phyloP scores from a whole-genome alignment of 2,113 vertebrate genomes.

The Apteryx mantelli region DNA sequence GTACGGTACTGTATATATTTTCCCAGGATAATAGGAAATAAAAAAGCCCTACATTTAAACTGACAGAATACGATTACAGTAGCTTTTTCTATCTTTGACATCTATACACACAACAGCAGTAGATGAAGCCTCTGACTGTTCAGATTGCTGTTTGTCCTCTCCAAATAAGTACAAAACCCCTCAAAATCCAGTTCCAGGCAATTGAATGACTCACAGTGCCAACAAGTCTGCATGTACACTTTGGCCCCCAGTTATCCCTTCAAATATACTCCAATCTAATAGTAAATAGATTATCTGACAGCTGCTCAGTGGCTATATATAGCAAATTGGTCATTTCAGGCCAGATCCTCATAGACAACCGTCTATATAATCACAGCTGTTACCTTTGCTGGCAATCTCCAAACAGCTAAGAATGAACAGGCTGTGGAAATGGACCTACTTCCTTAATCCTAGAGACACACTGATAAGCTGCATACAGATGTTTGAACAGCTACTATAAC shows the following conservation, averaged over 20 bases:
- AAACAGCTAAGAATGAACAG: not conserved
- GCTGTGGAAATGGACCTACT: not conserved
- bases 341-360: not conserved
- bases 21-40: not conserved
- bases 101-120: not conserved
- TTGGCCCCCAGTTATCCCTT: not conserved
- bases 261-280: not conserved
- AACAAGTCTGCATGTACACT: rapidly evolving
- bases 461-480: not conserved
- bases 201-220: not conserved
- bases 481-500: not conserved
- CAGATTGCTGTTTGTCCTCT: not conserved
- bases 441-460: not conserved
- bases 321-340: not conserved
- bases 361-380: not conserved
- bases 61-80: conserved; percentile 13
- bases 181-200: not conserved
- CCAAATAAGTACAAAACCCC: not conserved
- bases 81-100: not conserved
- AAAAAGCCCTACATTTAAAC: conserved; percentile 8
- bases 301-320: rapidly evolving
- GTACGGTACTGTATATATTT: not conserved
- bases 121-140: not conserved
- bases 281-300: not conserved
- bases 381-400: not conserved